These are phyloP conservation scores for Chrysomela aeneicollis DNA, from an alignment of 2,888 invertebrate genomes.

Conservation along the genomic window DNA sequence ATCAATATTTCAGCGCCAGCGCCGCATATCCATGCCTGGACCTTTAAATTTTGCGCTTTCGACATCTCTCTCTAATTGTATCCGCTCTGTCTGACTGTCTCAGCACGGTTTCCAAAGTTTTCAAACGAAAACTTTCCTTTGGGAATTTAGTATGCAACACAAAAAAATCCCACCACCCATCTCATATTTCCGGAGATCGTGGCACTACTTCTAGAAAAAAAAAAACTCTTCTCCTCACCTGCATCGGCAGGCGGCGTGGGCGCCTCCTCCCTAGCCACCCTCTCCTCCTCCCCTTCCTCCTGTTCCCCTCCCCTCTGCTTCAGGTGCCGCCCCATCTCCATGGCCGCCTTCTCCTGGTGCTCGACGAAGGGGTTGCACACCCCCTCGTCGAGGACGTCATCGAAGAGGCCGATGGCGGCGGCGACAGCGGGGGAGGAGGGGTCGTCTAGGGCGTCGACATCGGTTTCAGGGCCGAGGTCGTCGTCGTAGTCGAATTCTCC, in stretches of 20 bases:
- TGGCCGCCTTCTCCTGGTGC: conserved; percentile 50
- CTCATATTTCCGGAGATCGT: too few relatives aligned
- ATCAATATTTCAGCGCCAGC: too few relatives aligned
- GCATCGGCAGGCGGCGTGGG: conserved; percentile 69
- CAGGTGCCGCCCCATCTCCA: conserved; percentile 44
- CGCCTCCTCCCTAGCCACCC: conserved; percentile 62
- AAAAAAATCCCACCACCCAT: too few relatives aligned
- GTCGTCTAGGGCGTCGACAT: conserved; percentile 74
- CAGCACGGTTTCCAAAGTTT: too few relatives aligned
- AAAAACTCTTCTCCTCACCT: too few relatives aligned
- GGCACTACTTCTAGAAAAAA: too few relatives aligned
- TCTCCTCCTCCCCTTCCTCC: conserved; percentile 49
- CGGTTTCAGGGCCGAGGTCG: conserved; percentile 80
- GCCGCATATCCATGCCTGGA: too few relatives aligned
- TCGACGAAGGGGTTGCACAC: conserved; percentile 53
- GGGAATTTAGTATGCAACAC: too few relatives aligned
- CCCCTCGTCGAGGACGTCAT: conserved; percentile 26
- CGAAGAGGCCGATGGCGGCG: neutral
- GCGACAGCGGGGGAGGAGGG: conserved; percentile 51
- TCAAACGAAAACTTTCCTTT: too few relatives aligned
- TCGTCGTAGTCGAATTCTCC: conserved; percentile 58
- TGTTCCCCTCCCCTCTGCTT: conserved; percentile 33
- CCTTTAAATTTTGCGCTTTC: too few relatives aligned
- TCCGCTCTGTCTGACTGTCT: too few relatives aligned
- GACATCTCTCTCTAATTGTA: too few relatives aligned